These are phyloP conservation scores for Phylloscopus collybita DNA, from an alignment of 2,797 vertebrate genomes.

Conservation along the genomic window DNA sequence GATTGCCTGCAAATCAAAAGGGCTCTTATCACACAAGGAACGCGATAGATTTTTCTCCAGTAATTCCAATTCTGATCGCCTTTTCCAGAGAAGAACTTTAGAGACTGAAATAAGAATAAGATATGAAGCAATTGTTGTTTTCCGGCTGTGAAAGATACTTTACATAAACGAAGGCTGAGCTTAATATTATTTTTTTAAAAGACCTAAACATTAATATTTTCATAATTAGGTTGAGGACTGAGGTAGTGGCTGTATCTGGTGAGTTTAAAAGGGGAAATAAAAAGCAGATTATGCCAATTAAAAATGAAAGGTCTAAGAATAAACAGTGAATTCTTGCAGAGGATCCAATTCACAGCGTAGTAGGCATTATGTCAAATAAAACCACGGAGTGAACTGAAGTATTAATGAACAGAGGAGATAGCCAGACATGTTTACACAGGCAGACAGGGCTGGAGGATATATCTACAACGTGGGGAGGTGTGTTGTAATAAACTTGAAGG, in stretches of 20 bases:
- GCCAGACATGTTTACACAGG: constrained; percentile 74
- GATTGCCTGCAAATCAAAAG: constrained; percentile 53
- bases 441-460: constrained; percentile 64
- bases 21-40: background rate
- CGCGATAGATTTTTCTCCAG: constrained; percentile 20
- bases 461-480: constrained; percentile 65
- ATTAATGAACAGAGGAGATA: constrained; percentile 72
- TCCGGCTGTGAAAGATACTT: background rate
- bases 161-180: background rate
- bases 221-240: constrained; percentile 5
- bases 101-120: constrained; percentile 24
- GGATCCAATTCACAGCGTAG: constrained; percentile 8
- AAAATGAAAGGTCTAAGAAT: constrained; percentile 37
- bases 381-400: constrained; percentile 52
- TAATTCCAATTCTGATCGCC: constrained; percentile 54
- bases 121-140: constrained; percentile 21
- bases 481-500: constrained; percentile 75
- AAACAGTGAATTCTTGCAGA: constrained; percentile 33
- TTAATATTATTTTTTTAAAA: background rate
- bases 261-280: background rate
- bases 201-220: background rate
- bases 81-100: constrained; percentile 28
- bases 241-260: background rate
- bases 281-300: constrained; percentile 11
- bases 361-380: constrained; percentile 68